These are phyloP conservation scores for Leptodactylus fuscus DNA, from an alignment of 2,113 vertebrate species.

Conservation along the genomic window DNA sequence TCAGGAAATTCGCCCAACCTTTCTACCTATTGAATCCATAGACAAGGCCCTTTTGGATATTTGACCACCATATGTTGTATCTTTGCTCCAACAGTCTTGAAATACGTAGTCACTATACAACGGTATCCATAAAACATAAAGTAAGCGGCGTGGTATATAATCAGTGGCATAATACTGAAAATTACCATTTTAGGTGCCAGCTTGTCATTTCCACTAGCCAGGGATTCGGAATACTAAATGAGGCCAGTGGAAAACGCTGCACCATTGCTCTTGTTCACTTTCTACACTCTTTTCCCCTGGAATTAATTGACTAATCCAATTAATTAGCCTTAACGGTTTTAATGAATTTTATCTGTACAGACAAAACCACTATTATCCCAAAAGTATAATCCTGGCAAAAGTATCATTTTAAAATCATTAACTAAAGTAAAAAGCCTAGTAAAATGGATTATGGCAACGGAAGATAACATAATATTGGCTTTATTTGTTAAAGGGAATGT, in stretches of 20 bases:
- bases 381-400: slow-evolving; percentile 10
- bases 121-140: no score
- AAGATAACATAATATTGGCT: background rate
- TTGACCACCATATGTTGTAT: no score
- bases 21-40: no score
- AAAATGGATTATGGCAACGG: background rate
- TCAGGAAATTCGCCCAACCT: no score
- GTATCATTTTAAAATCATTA: background rate
- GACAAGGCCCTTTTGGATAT: no score
- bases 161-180: no score
- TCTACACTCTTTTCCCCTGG: background rate
- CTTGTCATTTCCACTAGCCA: no score
- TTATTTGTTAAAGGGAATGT: background rate
- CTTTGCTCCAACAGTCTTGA: no score
- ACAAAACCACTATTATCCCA: background rate
- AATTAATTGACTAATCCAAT: slow-evolving; percentile 23
- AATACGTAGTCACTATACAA: no score
- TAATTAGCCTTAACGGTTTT: slow-evolving; percentile 25
- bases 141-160: no score
- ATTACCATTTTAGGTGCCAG: no score
- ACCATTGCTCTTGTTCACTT: background rate
- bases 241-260: background rate
- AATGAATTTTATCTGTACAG: slow-evolving; percentile 15
- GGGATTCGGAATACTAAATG: no score
- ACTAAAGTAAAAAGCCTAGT: background rate